phyloP scores from a whole-genome alignment of 1,140 invertebrate genomes.

The Pararge aegeria region DNA sequence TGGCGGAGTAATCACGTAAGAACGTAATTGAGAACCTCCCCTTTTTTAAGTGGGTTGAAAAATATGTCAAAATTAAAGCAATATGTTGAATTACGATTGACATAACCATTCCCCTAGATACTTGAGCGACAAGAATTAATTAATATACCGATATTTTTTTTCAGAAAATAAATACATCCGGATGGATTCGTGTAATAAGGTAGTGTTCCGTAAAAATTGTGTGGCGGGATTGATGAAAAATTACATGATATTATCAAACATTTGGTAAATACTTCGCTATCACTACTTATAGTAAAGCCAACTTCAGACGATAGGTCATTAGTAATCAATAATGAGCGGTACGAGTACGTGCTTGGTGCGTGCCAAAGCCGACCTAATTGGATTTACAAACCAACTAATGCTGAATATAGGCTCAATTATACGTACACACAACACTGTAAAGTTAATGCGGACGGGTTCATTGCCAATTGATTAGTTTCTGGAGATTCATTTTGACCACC shows the following conservation, averaged over 20 bases:
- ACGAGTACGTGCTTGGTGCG: slow-evolving; percentile 70
- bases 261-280: neutral
- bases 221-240: too few species aligned
- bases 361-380: slow-evolving; percentile 62
- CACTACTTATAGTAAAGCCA: slow-evolving; percentile 16
- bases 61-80: too few species aligned
- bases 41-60: too few species aligned
- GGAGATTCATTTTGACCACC: slow-evolving; percentile 31
- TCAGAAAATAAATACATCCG: too few species aligned
- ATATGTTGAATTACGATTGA: too few species aligned
- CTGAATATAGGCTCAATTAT: slow-evolving; percentile 5
- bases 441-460: slow-evolving; percentile 49
- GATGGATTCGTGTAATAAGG: too few species aligned
- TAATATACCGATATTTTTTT: too few species aligned
- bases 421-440: slow-evolving; percentile 32
- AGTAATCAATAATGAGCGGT: slow-evolving; percentile 66
- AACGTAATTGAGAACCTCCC: too few species aligned
- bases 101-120: too few species aligned
- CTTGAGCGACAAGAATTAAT: too few species aligned
- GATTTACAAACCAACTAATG: slow-evolving; percentile 71
- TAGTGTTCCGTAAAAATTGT: too few species aligned
- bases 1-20: too few species aligned
- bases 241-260: neutral
- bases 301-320: slow-evolving; percentile 55
- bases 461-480: slow-evolving; percentile 56